Conservation (phyloP, 2,113 vertebrate genomes). For the Pagrus major region DNA sequence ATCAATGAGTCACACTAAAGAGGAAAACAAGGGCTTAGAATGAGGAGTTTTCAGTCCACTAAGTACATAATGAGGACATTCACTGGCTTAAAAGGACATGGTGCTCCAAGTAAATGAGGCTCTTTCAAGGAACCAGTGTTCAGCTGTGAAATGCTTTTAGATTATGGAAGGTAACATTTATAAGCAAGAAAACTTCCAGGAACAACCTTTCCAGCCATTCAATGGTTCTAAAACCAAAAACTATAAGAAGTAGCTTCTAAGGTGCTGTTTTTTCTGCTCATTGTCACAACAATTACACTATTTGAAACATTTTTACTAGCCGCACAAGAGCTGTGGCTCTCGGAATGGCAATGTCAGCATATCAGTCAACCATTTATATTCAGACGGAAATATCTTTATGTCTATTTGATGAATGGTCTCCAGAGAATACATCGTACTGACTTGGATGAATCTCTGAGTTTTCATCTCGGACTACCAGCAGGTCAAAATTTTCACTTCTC, state of each 20-base stretch:
- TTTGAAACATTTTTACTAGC: too few species aligned
- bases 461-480: background rate
- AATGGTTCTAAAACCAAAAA: background rate
- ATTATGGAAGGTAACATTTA: background rate
- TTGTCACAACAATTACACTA: background rate
- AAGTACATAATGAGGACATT: background rate
- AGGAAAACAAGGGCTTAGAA: slow-evolving; percentile 4
- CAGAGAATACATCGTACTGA: background rate
- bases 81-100: background rate
- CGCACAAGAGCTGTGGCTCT: background rate
- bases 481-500: background rate
- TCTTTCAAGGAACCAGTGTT: background rate
- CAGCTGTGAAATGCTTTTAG: background rate
- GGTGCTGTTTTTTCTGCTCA: background rate
- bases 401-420: background rate
- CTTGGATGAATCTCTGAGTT: background rate
- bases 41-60: background rate
- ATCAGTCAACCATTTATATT: too few species aligned
- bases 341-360: background rate
- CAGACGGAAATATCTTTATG: background rate
- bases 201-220: background rate
- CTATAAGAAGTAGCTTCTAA: background rate
- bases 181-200: background rate
- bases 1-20: slow-evolving; percentile 6
- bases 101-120: background rate